A percentile compares a stretch with the other conserved stretches of the same genome.
phyloP scores from a whole-genome alignment of 2,888 invertebrate genomes.

The Diploptera punctata region DNA sequence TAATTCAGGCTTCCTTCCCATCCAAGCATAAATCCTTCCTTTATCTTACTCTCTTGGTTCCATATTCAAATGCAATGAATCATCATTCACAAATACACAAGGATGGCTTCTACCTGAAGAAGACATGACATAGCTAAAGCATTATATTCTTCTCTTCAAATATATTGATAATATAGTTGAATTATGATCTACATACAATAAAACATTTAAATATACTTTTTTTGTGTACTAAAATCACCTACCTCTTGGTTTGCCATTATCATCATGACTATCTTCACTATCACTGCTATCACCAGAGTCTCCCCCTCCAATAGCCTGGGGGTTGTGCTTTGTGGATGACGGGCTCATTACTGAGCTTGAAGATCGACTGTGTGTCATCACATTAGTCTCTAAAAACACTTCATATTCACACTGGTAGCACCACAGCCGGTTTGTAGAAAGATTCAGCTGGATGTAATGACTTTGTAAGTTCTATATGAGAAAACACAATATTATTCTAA shows the following conservation, averaged over 20 bases:
- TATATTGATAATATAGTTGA: no score
- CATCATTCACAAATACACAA: no score
- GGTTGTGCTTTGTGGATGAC: constrained; percentile 42
- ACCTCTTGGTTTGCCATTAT: constrained; percentile 59
- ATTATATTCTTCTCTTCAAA: no score
- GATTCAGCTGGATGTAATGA: constrained; percentile 85
- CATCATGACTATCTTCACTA: constrained; percentile 57
- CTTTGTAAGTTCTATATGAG: constrained; percentile 68
- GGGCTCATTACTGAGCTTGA: constrained; percentile 29
- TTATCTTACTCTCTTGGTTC: no score
- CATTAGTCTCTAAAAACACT: constrained; percentile 66
- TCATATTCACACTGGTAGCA: constrained; percentile 87
- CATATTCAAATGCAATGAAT: no score
- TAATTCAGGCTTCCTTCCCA: no score
- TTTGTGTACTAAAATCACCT: neutral
- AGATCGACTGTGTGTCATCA: constrained; percentile 41
- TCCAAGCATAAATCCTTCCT: no score
- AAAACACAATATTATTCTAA: no score
- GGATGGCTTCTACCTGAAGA: no score
- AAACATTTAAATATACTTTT: no score
- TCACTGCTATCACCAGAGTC: constrained; percentile 56
- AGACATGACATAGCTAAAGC: no score
- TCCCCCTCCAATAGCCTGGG: constrained; percentile 47
- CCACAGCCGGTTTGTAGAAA: constrained; percentile 86
- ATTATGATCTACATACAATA: no score